phyloP scores from a whole-genome alignment of 2,113 vertebrate species.

The Ciconia maguari region DNA sequence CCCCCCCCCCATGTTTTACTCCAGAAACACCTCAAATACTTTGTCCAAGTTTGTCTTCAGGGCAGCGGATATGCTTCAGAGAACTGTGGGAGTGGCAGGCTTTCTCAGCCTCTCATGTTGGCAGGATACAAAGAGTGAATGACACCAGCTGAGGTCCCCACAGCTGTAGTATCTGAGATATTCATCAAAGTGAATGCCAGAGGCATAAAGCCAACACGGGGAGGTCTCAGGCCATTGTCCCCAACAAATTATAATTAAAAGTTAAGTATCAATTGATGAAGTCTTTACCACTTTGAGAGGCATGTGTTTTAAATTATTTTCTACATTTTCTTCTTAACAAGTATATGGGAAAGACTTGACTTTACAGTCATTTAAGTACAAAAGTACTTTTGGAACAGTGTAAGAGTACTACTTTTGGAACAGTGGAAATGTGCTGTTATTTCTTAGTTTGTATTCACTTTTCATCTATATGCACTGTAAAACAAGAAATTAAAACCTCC shows the following conservation, averaged over 20 bases:
- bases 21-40: background rate
- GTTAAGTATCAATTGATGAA: background rate
- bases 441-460: background rate
- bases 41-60: background rate
- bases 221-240: constrained; percentile 39
- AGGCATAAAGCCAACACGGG: background rate
- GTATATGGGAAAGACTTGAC: background rate
- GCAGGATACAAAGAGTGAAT: background rate
- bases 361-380: background rate
- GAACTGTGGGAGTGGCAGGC: background rate
- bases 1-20: background rate
- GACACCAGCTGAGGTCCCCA: background rate
- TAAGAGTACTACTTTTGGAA: background rate
- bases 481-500: background rate
- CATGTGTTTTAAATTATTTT: background rate
- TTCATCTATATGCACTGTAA: background rate
- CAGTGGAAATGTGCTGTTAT: background rate
- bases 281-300: background rate
- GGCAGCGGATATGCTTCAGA: background rate
- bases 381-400: background rate
- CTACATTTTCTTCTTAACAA: background rate
- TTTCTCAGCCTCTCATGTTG: background rate
- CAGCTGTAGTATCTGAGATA: background rate
- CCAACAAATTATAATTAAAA: constrained; percentile 12
- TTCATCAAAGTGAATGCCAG: background rate